These are phyloP conservation scores for Silurus aristotelis DNA, from an alignment of 2,797 vertebrate genomes.

Conservation along the genomic window DNA sequence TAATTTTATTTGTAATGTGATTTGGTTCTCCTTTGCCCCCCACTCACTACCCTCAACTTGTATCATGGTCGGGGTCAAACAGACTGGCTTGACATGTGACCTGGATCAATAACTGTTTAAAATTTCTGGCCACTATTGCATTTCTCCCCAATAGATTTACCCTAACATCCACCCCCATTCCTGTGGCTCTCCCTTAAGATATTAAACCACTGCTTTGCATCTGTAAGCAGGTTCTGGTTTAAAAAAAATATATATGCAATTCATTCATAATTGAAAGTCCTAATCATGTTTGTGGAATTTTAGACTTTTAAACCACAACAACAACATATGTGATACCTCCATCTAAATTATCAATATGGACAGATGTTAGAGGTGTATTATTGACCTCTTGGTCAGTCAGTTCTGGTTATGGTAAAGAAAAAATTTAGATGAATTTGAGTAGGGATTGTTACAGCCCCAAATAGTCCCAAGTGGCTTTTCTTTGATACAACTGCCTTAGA, in stretches of 20 bases:
- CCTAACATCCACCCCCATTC: constrained; percentile 48
- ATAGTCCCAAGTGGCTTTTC: constrained; percentile 68
- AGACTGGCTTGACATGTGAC: constrained; percentile 74
- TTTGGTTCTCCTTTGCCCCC: constrained; percentile 51
- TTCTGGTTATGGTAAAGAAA: constrained; percentile 66
- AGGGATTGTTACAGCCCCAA: constrained; percentile 71
- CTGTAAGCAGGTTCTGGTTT: neutral
- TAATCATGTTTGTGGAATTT: neutral
- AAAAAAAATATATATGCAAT: neutral
- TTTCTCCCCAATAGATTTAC: constrained; percentile 64
- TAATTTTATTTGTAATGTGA: constrained; percentile 52
- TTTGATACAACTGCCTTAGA: constrained; percentile 63
- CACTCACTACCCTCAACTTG: constrained; percentile 59
- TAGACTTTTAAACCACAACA: constrained; percentile 6
- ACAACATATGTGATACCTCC: neutral
- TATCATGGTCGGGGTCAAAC: constrained; percentile 66
- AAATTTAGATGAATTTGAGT: constrained; percentile 61
- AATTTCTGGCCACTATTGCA: constrained; percentile 70
- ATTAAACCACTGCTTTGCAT: constrained; percentile 25
- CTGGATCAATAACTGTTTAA: constrained; percentile 83
- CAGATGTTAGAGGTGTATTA: constrained; percentile 66
- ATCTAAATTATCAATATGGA: constrained; percentile 55
- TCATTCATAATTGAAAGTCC: neutral
- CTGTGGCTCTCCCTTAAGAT: neutral
- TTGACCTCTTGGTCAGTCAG: constrained; percentile 68